Base-by-base conservation (phyloP, 2,888 invertebrate species). In the Helobdella robusta region DNA sequence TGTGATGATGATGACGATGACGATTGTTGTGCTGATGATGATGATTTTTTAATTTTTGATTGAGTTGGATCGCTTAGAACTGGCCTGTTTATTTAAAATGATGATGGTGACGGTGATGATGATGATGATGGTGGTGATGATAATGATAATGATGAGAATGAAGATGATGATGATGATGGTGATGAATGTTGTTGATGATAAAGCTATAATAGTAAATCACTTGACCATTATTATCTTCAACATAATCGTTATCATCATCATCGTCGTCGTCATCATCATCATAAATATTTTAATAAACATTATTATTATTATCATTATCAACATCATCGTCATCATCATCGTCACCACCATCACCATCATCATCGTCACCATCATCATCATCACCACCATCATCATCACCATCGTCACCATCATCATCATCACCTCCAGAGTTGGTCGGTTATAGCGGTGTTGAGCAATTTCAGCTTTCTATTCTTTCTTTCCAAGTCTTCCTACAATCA, bases 51-150 rank as follows among this genome's bases (percentile, higher is more conserved):
- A n/a, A n/a, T n/a, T n/a, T n/a, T n/a, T n/a, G n/a, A n/a, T n/a
- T n/a, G n/a, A n/a, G n/a, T n/a, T n/a, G n/a, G n/a, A n/a, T n/a
- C n/a, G n/a, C n/a, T n/a, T n/a, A n/a, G n/a, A n/a, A n/a, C n/a
- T n/a, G n/a, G n/a, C n/a, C n/a, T n/a, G 4, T 46, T 46, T 18
- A 46, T 46, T 20, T 20, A 1, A 46, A 46, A 46, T 4, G 46
- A 20, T 4, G 4, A 48, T 8, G 8, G 23, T 25, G 15, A 4
- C 2, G 48, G 25, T 48, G 48, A 18, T 18, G 48, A 18, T 48
- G 48, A 48, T 48, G 48, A 48, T 48, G 48, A 48, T 15, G 48
- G 25, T 48, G n/a, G n/a, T n/a, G n/a, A n/a, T n/a, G n/a, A n/a
- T n/a, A n/a, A n/a, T n/a, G n/a, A n/a, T n/a, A n/a, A n/a, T n/a